These are phyloP conservation scores for Sebastes ruberrimus DNA, from an alignment of 2,797 vertebrate species.

Conservation along the genomic window DNA sequence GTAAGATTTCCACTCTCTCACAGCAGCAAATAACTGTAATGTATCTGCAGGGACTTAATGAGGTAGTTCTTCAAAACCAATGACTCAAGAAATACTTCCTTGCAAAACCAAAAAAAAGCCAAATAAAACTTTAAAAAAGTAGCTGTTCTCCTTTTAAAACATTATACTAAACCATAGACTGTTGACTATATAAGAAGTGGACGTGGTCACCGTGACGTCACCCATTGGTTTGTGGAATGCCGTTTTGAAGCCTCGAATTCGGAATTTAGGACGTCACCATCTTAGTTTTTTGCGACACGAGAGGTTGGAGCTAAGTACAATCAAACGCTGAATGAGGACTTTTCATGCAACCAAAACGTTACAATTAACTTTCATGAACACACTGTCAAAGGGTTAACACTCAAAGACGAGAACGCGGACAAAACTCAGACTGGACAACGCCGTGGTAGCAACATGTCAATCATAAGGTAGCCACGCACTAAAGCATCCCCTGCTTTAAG, in stretches of 20 bases:
- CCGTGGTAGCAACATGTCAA: background rate
- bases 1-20: constrained; percentile 39
- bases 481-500: background rate
- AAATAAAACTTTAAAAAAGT: background rate
- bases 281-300: no score
- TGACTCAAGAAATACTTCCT: constrained; percentile 41
- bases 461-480: background rate
- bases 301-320: accelerated
- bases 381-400: background rate
- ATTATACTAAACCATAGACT: background rate
- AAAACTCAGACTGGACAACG: accelerated
- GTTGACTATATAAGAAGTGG: background rate
- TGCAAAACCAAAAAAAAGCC: constrained; percentile 5
- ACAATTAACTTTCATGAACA: background rate
- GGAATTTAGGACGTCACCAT: accelerated
- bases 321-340: accelerated
- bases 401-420: background rate
- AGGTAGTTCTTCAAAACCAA: constrained; percentile 58
- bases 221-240: background rate
- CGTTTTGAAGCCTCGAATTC: background rate
- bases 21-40: constrained; percentile 34
- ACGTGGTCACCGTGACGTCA: background rate
- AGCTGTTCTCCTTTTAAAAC: background rate
- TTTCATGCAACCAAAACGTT: background rate
- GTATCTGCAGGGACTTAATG: constrained; percentile 47